phyloP scores from a whole-genome alignment of 2,888 invertebrate genomes.

The Galerucella nymphaeae region DNA sequence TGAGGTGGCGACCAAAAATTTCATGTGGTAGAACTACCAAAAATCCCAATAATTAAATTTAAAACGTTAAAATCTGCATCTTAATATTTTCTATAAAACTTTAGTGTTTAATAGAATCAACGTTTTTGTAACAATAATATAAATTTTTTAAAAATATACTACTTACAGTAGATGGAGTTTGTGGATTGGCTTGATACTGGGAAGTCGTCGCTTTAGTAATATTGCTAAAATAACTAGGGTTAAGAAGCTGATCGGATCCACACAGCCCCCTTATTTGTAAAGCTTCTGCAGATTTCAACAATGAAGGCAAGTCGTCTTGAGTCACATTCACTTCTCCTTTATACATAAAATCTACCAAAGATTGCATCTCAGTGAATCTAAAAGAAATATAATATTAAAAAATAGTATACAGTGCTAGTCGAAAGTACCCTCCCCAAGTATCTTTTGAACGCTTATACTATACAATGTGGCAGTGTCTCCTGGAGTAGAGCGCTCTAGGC shows the following conservation, averaged over 20 bases:
- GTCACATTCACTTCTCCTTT: conserved; percentile 90
- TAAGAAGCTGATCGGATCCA: conserved; percentile 63
- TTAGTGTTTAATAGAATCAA: no score
- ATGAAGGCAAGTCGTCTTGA: conserved; percentile 82
- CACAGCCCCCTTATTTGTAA: conserved; percentile 81
- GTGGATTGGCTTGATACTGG: conserved; percentile 32
- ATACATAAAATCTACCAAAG: conserved; percentile 90
- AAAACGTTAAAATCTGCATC: no score
- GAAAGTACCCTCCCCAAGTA: no score
- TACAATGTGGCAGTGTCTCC: no score
- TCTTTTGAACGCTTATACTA: no score
- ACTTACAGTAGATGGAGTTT: conserved; percentile 18
- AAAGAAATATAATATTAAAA: conserved; percentile 14
- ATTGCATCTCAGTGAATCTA: conserved; percentile 85
- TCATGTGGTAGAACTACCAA: no score
- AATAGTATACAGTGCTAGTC: no score
- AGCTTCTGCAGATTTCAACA: conserved; percentile 86
- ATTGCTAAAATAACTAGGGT: conserved; percentile 61
- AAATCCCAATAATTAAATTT: no score
- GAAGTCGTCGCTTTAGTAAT: conserved; percentile 49
- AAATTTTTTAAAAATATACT: no score
- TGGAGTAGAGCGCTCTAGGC: no score
- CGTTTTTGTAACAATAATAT: no score
- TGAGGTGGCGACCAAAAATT: no score
- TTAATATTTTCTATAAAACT: not conserved